A percentile compares a stretch with the other conserved stretches of the same genome.
phyloP scores from a whole-genome alignment of 2,797 vertebrate species.

The Myotis daubentonii region DNA sequence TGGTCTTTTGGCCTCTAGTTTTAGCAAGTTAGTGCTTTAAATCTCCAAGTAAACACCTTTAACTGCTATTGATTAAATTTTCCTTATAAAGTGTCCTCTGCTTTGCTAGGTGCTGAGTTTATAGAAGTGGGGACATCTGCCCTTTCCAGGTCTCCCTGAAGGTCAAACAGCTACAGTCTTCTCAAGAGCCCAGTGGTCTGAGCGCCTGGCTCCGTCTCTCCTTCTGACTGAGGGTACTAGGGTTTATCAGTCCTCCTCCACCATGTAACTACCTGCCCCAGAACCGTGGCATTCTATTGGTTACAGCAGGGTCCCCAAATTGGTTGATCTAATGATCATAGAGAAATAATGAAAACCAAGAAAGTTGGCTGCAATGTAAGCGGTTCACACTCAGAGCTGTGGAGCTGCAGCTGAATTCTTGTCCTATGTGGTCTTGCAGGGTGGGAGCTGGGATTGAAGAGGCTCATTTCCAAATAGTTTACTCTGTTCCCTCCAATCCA shows the following conservation, averaged over 20 bases:
- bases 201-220: neutral
- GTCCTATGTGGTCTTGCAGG: neutral
- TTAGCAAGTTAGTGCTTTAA: neutral
- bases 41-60: neutral
- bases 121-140: too few relatives aligned
- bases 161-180: neutral
- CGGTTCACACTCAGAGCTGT: neutral
- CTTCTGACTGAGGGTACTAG: fast-evolving
- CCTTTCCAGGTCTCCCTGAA: neutral
- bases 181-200: fast-evolving
- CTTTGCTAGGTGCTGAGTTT: neutral
- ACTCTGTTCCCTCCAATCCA: neutral
- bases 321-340: neutral
- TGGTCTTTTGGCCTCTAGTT: neutral
- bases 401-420: neutral
- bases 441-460: neutral
- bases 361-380: too few relatives aligned
- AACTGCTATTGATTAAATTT: neutral
- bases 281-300: fast-evolving
- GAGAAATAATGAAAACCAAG: neutral
- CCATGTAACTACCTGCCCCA: neutral
- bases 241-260: neutral
- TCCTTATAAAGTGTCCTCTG: fast-evolving
- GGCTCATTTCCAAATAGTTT: neutral
- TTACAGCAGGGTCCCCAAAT: neutral